phyloP scores from a whole-genome alignment of 2,797 vertebrate genomes.

The Amblyraja radiata region DNA sequence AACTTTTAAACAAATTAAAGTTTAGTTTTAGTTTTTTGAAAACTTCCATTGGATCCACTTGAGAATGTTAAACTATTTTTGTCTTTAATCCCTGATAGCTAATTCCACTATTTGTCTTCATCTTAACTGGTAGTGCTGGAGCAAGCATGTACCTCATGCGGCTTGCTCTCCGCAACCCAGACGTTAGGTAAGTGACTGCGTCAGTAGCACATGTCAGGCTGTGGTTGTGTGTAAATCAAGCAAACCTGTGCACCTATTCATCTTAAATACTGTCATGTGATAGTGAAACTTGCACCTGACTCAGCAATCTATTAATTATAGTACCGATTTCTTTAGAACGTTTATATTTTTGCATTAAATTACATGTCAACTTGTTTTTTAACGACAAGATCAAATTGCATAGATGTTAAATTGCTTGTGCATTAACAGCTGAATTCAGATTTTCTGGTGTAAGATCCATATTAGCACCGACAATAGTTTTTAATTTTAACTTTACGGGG shows the following conservation, averaged over 20 bases:
- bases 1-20: not conserved
- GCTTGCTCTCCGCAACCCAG: constrained; percentile 33
- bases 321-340: not conserved
- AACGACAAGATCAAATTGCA: not conserved
- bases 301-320: too few species aligned
- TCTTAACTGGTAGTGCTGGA: not conserved
- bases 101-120: constrained; percentile 36
- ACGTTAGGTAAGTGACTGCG: constrained; percentile 14
- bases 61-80: not conserved
- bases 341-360: not conserved
- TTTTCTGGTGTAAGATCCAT: not conserved
- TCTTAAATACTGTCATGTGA: not conserved
- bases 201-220: not conserved
- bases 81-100: constrained; percentile 15
- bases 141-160: constrained; percentile 22
- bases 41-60: not conserved
- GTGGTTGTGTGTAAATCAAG: not conserved
- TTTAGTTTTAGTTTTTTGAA: too few species aligned
- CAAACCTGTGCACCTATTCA: not conserved
- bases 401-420: not conserved
- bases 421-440: not conserved
- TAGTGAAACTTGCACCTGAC: not conserved
- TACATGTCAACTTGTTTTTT: not conserved
- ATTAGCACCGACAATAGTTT: not conserved
- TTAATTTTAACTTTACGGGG: not conserved